Conservation (phyloP, 2,797 vertebrate species). For the Microctenopoma lineatum region DNA sequence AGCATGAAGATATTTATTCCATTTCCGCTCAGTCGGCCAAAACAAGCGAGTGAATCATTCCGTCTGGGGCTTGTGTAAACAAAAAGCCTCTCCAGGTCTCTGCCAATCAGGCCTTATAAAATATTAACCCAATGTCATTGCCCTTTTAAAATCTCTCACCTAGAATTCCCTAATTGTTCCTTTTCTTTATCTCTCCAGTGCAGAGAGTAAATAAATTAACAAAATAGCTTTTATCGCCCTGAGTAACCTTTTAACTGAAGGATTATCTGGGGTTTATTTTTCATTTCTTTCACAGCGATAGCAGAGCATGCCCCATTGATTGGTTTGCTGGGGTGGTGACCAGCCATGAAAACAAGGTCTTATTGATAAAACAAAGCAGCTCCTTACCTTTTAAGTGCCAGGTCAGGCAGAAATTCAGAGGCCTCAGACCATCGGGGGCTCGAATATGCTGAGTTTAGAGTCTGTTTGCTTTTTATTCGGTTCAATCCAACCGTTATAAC, state of each 20-base stretch:
- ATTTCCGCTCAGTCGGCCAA: constrained; percentile 86
- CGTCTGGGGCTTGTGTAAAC: constrained; percentile 81
- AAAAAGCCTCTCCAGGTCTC: constrained; percentile 81
- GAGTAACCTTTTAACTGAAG: constrained; percentile 99
- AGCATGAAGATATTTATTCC: constrained; percentile 88
- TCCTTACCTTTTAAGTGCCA: constrained; percentile 77
- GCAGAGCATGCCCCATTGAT: constrained; percentile 98
- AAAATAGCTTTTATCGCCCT: constrained; percentile 99
- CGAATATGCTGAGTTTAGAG: constrained; percentile 62
- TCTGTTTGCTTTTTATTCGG: constrained; percentile 35
- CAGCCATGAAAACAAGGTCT: constrained; percentile 97
- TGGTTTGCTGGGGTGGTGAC: constrained; percentile 97
- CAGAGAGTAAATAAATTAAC: constrained; percentile 99
- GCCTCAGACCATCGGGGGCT: constrained; percentile 62
- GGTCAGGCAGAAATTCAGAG: constrained; percentile 75
- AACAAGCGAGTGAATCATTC: constrained; percentile 86
- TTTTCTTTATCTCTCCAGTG: constrained; percentile 98
- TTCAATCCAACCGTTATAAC: constrained; percentile 76
- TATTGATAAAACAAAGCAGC: constrained; percentile 90
- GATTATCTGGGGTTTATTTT: constrained; percentile 99
- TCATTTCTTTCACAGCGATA: constrained; percentile 98
- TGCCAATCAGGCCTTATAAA: constrained; percentile 95
- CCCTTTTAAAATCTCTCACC: constrained; percentile 99
- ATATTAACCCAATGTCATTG: constrained; percentile 98
- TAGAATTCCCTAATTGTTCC: constrained; percentile 99